Conservation (phyloP, 2,888 invertebrate species). For the Isotomurus palustris region DNA sequence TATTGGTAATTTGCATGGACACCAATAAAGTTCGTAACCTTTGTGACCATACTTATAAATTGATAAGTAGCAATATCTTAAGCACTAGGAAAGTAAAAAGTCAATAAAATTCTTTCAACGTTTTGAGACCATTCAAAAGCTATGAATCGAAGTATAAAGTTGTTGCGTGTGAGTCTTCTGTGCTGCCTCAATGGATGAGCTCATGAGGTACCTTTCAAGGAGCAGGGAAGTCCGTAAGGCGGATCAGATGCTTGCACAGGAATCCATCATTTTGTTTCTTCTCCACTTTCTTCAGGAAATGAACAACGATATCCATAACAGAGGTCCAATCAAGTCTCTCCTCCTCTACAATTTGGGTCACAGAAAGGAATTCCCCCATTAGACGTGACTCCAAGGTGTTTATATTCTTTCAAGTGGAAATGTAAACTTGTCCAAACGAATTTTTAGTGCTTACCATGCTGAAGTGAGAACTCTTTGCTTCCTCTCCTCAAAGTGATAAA, state of each 20-base stretch:
- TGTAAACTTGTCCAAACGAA: neutral
- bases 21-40: too few species aligned
- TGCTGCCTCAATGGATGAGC: too few species aligned
- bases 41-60: too few species aligned
- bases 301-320: slow-evolving; percentile 32
- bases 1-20: too few species aligned
- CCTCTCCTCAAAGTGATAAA: slow-evolving; percentile 16
- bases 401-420: neutral
- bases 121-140: too few species aligned
- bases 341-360: slow-evolving; percentile 18
- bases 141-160: too few species aligned
- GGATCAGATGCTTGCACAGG: slow-evolving; percentile 30
- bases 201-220: too few species aligned
- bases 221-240: slow-evolving; percentile 29
- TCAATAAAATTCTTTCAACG: too few species aligned
- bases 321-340: slow-evolving; percentile 33
- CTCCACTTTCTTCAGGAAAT: slow-evolving; percentile 35
- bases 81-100: too few species aligned
- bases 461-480: slow-evolving; percentile 13
- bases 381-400: neutral
- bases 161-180: too few species aligned
- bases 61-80: too few species aligned
- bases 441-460: slow-evolving; percentile 16
- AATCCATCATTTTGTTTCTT: slow-evolving; percentile 38
- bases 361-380: neutral